Base-by-base conservation (phyloP, 23 tunicate species). In the Phallusia fumigata region DNA sequence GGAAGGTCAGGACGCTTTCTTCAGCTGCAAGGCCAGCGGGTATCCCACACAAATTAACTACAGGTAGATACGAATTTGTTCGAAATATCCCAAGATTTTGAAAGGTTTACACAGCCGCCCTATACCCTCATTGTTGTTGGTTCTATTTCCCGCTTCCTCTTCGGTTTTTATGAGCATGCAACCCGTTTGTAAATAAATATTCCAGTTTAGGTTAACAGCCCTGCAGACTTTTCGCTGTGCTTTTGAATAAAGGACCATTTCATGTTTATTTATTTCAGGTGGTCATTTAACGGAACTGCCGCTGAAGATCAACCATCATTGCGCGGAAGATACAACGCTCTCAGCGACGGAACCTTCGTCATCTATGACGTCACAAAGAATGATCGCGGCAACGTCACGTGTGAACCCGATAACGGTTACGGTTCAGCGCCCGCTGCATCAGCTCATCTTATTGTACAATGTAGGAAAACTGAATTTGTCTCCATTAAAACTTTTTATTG, bases 1-100 rank as follows among this genome's bases (percentile, higher is more conserved):
- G 49, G 98, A 94, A 69, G 83, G 82, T 19, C 84, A 85, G 45
- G 90, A 83, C 3, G 98, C 90, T 40, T 85, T 82, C 65, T 94
- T 94, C 47, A 76, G 35, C 21, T 94, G 98, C 88, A 94, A 83
- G 64, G 98, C 98, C 2, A 76, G 50, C 30, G 98, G 90, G 24
- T 94, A 89, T 83, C 98, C 98, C 0, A 53, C 77, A 3, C 73
- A 83, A 31, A 94, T 94, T 8, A 82, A 36, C 31, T 94, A 94
- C 87, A 86, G 85, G 98, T 94, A 45, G 18, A 65, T 34, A 10
- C 19, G 18, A n/a, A n/a, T n/a, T n/a, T n/a, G n/a, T n/a, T n/a
- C n/a, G n/a, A n/a, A n/a, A n/a, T n/a, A n/a, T n/a, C n/a, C n/a
- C n/a, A n/a, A n/a, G n/a, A n/a, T 18, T 19, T 52, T 52, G 19